Evolutionary conservation across 2,797 vertebrate genomes (phyloP).

Genomic region (Tinamus major): DNA sequence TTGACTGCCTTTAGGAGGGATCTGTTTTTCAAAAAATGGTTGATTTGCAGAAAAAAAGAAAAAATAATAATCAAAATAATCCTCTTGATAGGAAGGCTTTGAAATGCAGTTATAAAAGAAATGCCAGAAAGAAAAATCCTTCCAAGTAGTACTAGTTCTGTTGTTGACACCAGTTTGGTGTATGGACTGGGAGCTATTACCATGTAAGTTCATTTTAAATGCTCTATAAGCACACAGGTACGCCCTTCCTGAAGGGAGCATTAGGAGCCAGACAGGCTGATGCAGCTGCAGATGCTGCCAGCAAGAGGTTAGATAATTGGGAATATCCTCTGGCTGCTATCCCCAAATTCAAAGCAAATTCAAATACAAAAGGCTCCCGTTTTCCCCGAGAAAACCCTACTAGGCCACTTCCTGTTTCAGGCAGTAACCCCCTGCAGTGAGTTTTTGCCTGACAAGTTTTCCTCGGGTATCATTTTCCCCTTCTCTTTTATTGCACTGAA

Average conservation of each 20-base stretch:
- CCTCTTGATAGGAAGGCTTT: neutral
- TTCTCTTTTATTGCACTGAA: neutral
- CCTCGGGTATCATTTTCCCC: neutral
- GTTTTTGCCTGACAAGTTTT: neutral
- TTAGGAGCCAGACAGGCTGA: neutral
- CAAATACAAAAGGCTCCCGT: neutral
- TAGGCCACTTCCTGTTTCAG: accelerated
- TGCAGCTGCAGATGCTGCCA: neutral
- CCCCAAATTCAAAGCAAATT: neutral
- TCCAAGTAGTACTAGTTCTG: neutral
- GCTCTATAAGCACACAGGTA: neutral
- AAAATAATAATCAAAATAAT: neutral
- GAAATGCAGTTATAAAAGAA: neutral
- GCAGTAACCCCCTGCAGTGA: no score
- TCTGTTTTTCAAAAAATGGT: constrained; percentile 55
- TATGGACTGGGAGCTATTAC: neutral
- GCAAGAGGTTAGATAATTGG: neutral
- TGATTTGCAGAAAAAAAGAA: neutral
- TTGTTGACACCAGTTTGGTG: neutral
- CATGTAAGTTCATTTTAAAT: neutral
- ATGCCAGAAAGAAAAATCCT: neutral
- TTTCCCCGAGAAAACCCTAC: no score
- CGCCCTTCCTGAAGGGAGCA: neutral
- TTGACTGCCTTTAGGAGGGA: constrained; percentile 60
- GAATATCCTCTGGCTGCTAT: constrained; percentile 1